These are phyloP conservation scores for Achlya flavicornis DNA, from an alignment of 2,888 invertebrate genomes.

Conservation along the genomic window DNA sequence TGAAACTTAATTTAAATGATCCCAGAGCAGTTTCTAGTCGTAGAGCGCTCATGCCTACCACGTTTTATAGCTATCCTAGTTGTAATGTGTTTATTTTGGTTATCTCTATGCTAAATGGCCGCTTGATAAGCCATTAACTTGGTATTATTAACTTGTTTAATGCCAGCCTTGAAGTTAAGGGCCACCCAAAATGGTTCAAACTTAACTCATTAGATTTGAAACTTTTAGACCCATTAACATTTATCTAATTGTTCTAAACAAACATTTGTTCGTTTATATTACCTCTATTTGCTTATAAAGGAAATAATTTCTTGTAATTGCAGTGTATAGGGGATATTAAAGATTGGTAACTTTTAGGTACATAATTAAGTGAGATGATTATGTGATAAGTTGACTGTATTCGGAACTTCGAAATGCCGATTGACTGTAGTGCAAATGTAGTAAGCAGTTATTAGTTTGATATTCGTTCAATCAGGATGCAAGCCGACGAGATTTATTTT, in stretches of 20 bases:
- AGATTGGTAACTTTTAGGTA: background rate
- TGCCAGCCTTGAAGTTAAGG: constrained; percentile 5
- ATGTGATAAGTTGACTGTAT: background rate
- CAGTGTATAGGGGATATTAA: constrained; percentile 4
- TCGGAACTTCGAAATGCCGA: too few species aligned
- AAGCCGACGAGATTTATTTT: too few species aligned
- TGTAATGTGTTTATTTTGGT: constrained; percentile 1
- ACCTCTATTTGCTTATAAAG: constrained; percentile 16
- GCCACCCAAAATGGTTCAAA: constrained; percentile 25
- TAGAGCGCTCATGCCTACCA: background rate
- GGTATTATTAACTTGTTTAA: constrained; percentile 8
- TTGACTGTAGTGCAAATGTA: too few species aligned
- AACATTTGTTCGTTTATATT: constrained; percentile 25
- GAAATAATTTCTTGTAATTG: constrained; percentile 22
- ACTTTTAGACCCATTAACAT: constrained; percentile 35
- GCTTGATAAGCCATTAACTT: constrained; percentile 7
- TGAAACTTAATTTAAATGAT: too few species aligned
- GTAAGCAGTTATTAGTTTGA: too few species aligned
- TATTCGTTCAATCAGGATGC: too few species aligned
- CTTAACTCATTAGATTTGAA: constrained; percentile 34
- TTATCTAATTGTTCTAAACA: constrained; percentile 35
- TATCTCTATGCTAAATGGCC: constrained; percentile 6
- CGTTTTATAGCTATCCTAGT: background rate
- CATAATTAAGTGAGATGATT: background rate
- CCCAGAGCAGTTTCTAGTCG: background rate